A percentile compares a stretch with the other conserved stretches of the same genome.
Conservation (phyloP, 2,888 invertebrate genomes). For the Adineta ricciae region DNA sequence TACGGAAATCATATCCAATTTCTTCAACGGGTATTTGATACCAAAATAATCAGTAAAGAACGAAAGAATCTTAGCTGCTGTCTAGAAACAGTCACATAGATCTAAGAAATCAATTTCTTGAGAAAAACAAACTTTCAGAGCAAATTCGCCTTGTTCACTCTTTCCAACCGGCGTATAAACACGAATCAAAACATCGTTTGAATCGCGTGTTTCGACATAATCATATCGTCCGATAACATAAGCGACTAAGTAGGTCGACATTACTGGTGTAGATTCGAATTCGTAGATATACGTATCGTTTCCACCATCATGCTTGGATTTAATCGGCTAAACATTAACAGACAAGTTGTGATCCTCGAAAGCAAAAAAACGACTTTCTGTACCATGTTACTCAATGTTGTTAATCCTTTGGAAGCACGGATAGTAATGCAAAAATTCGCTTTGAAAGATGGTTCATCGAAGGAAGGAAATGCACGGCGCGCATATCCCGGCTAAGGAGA, state of each 20-base stretch:
- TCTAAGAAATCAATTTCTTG: background rate
- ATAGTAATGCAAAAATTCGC: slow-evolving; percentile 72
- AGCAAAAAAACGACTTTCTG: background rate
- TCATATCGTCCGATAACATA: slow-evolving; percentile 89
- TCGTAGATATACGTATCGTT: background rate
- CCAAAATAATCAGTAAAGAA: slow-evolving; percentile 89
- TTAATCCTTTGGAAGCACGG: slow-evolving; percentile 64
- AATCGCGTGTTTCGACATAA: slow-evolving; percentile 70
- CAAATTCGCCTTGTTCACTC: slow-evolving; percentile 79
- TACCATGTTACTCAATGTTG: slow-evolving; percentile 82
- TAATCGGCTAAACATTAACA: slow-evolving; percentile 26
- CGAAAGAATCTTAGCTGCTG: slow-evolving; percentile 74
- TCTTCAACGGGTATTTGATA: slow-evolving; percentile 84
- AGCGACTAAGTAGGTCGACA: slow-evolving; percentile 89
- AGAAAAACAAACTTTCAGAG: slow-evolving; percentile 62
- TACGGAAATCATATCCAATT: slow-evolving; percentile 88
- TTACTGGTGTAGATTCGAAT: slow-evolving; percentile 62
- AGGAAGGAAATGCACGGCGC: slow-evolving; percentile 75
- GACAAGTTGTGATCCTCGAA: background rate
- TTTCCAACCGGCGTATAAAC: slow-evolving; percentile 69
- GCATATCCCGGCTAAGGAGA: slow-evolving; percentile 53
- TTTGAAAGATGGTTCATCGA: slow-evolving; percentile 78
- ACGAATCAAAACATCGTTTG: slow-evolving; percentile 62
- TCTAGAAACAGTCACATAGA: slow-evolving; percentile 38
- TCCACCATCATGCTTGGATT: background rate